Evolutionary conservation across 2,113 vertebrate genomes (phyloP).

Genomic region (Aptenodytes forsteri): DNA sequence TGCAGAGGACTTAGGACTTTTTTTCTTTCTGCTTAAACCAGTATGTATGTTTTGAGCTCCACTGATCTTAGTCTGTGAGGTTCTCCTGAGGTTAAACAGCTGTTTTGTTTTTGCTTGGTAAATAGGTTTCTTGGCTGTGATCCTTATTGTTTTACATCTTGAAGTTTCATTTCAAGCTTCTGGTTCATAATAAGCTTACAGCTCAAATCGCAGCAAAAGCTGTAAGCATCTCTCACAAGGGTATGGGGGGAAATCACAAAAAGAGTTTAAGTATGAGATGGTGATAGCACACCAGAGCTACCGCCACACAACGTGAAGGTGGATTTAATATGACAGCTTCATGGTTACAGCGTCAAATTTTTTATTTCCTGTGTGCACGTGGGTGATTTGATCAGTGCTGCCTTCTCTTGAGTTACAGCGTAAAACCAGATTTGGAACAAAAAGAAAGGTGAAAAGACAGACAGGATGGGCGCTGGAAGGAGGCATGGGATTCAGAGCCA

Average conservation of each 20-base stretch:
- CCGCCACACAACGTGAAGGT: neutral
- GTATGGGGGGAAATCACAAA: neutral
- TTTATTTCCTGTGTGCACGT: neutral
- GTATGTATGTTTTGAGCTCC: neutral
- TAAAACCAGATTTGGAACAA: neutral
- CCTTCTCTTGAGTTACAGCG: neutral
- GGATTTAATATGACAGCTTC: neutral
- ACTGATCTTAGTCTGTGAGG: neutral
- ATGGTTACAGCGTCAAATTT: fast-evolving
- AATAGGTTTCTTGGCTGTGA: neutral
- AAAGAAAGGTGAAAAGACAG: neutral
- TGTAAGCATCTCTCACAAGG: neutral
- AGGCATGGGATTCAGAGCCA: neutral
- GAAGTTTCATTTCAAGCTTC: neutral
- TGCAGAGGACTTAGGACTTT: neutral
- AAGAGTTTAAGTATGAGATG: neutral
- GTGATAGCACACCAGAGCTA: neutral
- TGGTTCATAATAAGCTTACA: neutral
- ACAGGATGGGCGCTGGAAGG: neutral
- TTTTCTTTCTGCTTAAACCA: neutral
- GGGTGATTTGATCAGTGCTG: neutral
- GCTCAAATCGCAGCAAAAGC: neutral
- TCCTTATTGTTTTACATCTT: neutral
- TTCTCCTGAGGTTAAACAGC: neutral
- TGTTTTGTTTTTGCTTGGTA: neutral